Evolutionary conservation across 2,888 invertebrate genomes (phyloP).

Genomic region (Nezara viridula): DNA sequence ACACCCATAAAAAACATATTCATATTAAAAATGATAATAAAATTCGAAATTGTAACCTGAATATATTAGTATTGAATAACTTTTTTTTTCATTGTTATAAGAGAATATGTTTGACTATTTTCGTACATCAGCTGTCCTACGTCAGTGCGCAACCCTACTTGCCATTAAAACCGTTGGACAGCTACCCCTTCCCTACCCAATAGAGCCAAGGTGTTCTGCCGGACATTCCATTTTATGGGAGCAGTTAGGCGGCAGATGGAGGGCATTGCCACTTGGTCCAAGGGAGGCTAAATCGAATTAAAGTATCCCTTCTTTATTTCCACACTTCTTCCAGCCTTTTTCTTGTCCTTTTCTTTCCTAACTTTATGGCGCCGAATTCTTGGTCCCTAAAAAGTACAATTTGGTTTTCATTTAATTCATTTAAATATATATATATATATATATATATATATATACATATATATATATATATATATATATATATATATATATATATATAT

Average conservation of each 20-base stretch:
- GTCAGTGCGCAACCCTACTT: neutral
- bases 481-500: too few relatives aligned
- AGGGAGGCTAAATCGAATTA: conserved; percentile 18
- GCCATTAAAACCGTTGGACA: neutral
- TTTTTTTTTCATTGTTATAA: too few relatives aligned
- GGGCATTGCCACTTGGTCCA: neutral
- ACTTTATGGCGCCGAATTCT: neutral
- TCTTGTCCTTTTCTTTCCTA: neutral
- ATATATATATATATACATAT: too few relatives aligned
- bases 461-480: too few relatives aligned
- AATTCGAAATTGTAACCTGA: too few relatives aligned
- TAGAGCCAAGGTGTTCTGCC: neutral
- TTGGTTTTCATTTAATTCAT: neutral
- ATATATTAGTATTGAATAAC: too few relatives aligned
- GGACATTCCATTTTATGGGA: conserved; percentile 23
- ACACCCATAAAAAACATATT: too few relatives aligned
- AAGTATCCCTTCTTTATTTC: conserved; percentile 32
- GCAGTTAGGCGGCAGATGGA: conserved; percentile 35
- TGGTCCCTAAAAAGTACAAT: neutral
- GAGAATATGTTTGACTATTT: too few relatives aligned
- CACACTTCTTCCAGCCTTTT: conserved; percentile 2
- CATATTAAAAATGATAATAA: too few relatives aligned
- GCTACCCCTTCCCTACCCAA: neutral
- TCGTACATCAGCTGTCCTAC: too few relatives aligned
- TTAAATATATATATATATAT: too few relatives aligned